These are phyloP conservation scores for Lophochroa leadbeateri DNA, from an alignment of 2,113 vertebrate species.

Conservation along the genomic window DNA sequence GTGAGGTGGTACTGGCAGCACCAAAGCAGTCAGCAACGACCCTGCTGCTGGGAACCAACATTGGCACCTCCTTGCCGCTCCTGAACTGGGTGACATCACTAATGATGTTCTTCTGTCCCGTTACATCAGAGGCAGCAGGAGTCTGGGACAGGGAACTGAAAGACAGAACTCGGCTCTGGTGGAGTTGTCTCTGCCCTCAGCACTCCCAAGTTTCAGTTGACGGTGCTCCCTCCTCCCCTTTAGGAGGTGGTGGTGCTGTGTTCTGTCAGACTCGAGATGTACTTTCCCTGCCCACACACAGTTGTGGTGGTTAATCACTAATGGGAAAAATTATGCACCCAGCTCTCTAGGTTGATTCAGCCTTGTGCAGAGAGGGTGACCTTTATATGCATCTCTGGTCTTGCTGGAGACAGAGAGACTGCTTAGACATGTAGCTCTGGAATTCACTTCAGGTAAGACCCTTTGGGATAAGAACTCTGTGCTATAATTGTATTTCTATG, in stretches of 20 bases:
- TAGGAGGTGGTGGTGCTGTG: not conserved
- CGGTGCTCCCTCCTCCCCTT: not conserved
- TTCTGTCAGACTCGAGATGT: rapidly evolving
- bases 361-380: not conserved
- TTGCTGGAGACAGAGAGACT: not conserved
- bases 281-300: rapidly evolving
- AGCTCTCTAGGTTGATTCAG: not conserved
- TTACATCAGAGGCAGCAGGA: not conserved
- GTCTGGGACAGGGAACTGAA: not conserved
- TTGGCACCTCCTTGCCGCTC: not conserved
- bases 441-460: not conserved
- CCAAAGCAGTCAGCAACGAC: not conserved
- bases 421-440: not conserved
- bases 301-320: not conserved
- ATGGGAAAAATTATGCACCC: not conserved
- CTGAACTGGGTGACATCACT: not conserved
- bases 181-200: not conserved
- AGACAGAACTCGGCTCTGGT: not conserved
- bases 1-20: not conserved
- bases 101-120: not conserved
- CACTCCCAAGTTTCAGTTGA: not conserved
- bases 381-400: not conserved
- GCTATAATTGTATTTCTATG: not conserved
- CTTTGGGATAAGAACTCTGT: not conserved
- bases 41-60: not conserved